Base-by-base conservation (phyloP, 2,113 vertebrate genomes). In the Lepus americanus region DNA sequence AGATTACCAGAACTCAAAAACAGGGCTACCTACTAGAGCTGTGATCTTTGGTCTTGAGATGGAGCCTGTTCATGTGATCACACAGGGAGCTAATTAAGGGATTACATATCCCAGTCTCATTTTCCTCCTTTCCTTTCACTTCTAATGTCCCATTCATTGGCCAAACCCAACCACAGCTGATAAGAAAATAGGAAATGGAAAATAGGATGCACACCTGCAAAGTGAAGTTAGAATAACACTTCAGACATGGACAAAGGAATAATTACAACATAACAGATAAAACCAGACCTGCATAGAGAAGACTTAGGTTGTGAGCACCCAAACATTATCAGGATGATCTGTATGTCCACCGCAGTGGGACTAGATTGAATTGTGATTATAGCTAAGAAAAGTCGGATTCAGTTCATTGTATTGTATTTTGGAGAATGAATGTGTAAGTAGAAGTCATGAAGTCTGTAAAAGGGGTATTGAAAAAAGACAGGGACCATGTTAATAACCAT, bases 171-270 rank as follows among this genome's bases (percentile, higher is more conserved):
- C 11, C 44, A 72, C 87, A 78, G 6, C n/a, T 92, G 39, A 25
- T 44, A 85, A 59, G 66, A 85, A 23, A 91, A 31, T 74, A 69
- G 22, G 31, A 85, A 76, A 69, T 12, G 73, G 51, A 89, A 74
- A 95, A 64, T 20, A 79, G 59, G 51, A 9, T 72, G 44, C 25
- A 61, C 33, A 49, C 19, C n/a, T 39, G 33, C 31, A 27, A 64
- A 59, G 39, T 79, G 36, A 80, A 25, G 36, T 84, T 79, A 87
- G 87, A 87, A 78, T 29, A 49, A 63, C 6, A 59, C 10, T 77
- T 66, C 73, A 83, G 87, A 90, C 27, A 49, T 44, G 79, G 92
- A 95, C 66, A 69, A 61, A 36, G 16, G 44, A 83, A 85, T 92
- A 72, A 89, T 81, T 85, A 81, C 86, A 94, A 72, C 55, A 82